Evolutionary conservation across 2,113 vertebrate species (phyloP), one percentile per base, ranked within the genome.

Genomic region (Parus major): DNA sequence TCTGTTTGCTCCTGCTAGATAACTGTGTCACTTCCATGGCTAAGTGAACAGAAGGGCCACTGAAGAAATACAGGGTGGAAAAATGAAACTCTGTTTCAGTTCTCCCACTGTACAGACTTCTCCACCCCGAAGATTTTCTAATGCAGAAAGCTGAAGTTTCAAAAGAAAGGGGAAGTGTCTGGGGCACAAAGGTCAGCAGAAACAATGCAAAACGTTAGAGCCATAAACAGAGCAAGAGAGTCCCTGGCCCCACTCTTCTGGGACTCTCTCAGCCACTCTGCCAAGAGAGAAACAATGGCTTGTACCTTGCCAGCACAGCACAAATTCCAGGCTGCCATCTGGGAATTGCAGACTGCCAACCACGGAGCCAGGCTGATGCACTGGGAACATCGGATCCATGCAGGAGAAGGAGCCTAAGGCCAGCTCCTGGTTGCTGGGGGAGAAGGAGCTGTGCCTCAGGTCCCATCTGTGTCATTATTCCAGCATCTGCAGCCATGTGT

Each of bases 201-300:
- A 96, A 95, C 83, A 93, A 96, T 76, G 61, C 73, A 41, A 35
- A 79, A 53, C 24, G 7, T 82, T 5, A n/a, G 36, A 93, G 73
- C 23, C 84, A 44, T 36, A n/a, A 88, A 52, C n/a, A 41, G 56
- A 70, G 64, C 44, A 56, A 75, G 92, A 53, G 76, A 87, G 75
- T 31, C 76, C 77, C 15, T 4, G 13, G 83, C 41, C 41, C 73
- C 7, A 9, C 92, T 93, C 91, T 23, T 77, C 86, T 87, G 89
- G 84, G 61, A 53, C 65, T 72, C 6, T 8, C 56, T 50, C 56
- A 76, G 83, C 60, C 57, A 0, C 42, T 60, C 73, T 39, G 35
- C 53, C 83, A 89, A 79, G 70, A 72, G 11, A 27, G 57, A 35
- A 92, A 95, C 95, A 95, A 96, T 91, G 85, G 89, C 59, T 50